These are phyloP conservation scores for Halocynthia aurantium DNA, from an alignment of 23 tunicate genomes.

Conservation along the genomic window DNA sequence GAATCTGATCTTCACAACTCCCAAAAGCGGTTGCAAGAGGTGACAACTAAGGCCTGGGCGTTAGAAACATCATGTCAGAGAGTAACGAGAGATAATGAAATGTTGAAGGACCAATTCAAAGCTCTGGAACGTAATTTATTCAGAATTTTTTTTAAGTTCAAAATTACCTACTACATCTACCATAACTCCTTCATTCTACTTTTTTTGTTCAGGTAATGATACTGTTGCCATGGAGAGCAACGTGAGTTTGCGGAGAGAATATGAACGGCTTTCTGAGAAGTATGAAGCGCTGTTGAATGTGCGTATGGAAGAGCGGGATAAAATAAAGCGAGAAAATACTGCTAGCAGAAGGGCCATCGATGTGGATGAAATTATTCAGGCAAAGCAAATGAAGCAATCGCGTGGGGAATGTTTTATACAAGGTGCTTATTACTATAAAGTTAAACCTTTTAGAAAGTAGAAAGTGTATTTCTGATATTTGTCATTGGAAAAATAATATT, in stretches of 20 bases:
- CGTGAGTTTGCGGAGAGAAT: not conserved
- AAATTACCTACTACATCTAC: no score
- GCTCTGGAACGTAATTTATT: not conserved
- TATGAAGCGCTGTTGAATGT: constrained; percentile 6
- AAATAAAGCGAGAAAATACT: not conserved
- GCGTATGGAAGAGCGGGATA: not conserved
- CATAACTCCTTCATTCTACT: no score
- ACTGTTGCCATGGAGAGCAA: no score
- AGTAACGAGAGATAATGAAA: constrained; percentile 31
- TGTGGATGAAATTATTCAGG: not conserved
- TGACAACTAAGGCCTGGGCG: constrained; percentile 16
- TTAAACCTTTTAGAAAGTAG: not conserved
- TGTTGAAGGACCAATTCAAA: not conserved
- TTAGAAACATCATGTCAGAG: constrained; percentile 31
- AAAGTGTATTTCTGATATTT: no score
- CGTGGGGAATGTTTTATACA: not conserved
- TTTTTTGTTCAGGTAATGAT: no score
- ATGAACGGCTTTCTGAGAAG: constrained; percentile 7
- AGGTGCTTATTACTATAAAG: not conserved
- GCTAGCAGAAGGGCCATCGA: no score
- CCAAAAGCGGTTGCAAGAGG: constrained; percentile 14
- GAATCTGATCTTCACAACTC: constrained; percentile 25
- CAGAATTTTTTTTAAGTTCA: not conserved
- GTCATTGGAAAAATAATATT: no score
- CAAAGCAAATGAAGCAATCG: not conserved